A percentile compares a stretch with the other conserved stretches of the same genome.
These are phyloP conservation scores for Dioctria rufipes DNA, from an alignment of 2,888 invertebrate genomes.

Conservation along the genomic window DNA sequence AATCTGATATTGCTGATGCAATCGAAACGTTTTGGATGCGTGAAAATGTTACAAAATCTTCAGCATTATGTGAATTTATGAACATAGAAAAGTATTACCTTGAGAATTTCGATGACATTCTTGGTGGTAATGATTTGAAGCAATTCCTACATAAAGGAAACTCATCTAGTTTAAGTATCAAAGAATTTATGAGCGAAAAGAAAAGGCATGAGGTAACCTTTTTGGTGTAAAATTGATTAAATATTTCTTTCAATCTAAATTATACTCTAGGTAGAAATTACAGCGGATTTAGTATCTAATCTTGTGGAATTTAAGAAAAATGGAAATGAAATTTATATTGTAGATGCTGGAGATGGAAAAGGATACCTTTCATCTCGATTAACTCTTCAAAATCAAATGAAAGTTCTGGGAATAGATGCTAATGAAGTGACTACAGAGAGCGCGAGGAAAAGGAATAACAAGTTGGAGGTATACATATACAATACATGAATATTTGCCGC, in stretches of 20 bases:
- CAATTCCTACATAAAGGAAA: conserved; percentile 65
- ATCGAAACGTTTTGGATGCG: conserved; percentile 73
- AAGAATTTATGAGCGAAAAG: conserved; percentile 84
- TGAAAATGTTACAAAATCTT: conserved; percentile 29
- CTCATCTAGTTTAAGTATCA: conserved; percentile 65
- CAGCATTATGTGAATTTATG: conserved; percentile 61
- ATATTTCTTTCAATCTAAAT: conserved; percentile 24
- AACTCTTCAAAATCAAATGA: conserved; percentile 78
- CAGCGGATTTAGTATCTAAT: conserved; percentile 76
- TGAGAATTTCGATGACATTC: conserved; percentile 60
- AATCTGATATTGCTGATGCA: conserved; percentile 69
- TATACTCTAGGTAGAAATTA: conserved; percentile 74
- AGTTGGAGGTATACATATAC: conserved; percentile 65
- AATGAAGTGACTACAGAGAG: conserved; percentile 78
- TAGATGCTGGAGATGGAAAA: conserved; percentile 93
- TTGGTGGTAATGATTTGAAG: conserved; percentile 62
- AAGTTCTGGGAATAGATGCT: conserved; percentile 88
- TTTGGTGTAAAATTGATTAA: conserved; percentile 1
- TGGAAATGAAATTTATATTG: conserved; percentile 70
- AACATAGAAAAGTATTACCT: conserved; percentile 61
- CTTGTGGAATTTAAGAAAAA: conserved; percentile 66
- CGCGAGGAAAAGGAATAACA: conserved; percentile 73
- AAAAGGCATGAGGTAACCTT: conserved; percentile 82
- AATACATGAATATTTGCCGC: too few relatives aligned
- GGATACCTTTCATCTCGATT: conserved; percentile 87